Percentiles rank a stretch among this genome's conserved stretches.
phyloP scores from a whole-genome alignment of 2,797 vertebrate species.

The Coracias cyanogaster region DNA sequence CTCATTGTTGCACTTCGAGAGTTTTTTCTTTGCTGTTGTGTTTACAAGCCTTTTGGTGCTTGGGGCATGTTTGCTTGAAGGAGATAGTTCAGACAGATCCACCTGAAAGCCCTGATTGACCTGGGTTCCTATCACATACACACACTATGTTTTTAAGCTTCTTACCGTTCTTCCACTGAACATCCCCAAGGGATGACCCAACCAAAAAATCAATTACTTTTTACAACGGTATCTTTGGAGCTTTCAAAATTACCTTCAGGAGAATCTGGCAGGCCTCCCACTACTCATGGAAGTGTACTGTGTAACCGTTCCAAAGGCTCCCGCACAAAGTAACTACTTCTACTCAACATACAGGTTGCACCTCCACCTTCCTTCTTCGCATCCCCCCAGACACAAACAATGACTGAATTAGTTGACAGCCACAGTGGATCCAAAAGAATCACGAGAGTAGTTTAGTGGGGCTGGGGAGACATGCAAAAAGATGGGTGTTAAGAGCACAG shows the following conservation, averaged over 20 bases:
- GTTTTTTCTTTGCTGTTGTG: not conserved
- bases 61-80: not conserved
- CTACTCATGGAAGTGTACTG: not conserved
- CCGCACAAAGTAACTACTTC: not conserved
- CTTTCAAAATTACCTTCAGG: not conserved
- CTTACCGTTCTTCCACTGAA: not conserved
- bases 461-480: not conserved
- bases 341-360: not conserved
- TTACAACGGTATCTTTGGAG: not conserved
- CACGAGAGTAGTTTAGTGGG: not conserved
- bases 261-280: not conserved
- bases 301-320: not conserved
- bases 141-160: not conserved
- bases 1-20: not conserved
- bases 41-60: not conserved
- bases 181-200: not conserved
- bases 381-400: not conserved
- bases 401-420: not conserved
- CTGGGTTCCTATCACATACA: not conserved
- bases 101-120: not conserved
- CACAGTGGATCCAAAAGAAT: not conserved
- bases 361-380: not conserved
- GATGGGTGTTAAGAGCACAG: not conserved
- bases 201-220: not conserved
- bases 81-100: not conserved